Conservation (phyloP, 2,797 vertebrate genomes). For the Pantherophis alleghaniensis region DNA sequence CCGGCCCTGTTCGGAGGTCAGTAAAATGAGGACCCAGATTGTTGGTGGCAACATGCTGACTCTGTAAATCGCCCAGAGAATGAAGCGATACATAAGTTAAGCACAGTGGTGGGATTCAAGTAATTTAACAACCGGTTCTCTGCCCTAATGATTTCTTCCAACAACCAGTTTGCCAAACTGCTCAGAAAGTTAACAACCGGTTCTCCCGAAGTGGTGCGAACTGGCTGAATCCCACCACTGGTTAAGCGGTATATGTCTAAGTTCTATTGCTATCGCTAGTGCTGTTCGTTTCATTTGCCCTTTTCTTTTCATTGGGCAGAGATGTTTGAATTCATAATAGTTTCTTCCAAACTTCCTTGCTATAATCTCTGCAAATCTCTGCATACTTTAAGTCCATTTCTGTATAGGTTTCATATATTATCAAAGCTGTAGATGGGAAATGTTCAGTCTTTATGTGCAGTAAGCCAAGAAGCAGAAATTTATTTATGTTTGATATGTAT, state of each 20-base stretch:
- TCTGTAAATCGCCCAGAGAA: not conserved
- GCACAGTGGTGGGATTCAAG: too few species aligned
- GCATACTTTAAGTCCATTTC: not conserved
- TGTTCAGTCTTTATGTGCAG: not conserved
- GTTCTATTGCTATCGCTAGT: not conserved
- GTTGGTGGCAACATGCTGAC: not conserved
- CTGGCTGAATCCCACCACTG: too few species aligned
- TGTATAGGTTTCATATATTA: not conserved
- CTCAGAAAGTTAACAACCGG: too few species aligned
- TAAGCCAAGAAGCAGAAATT: not conserved
- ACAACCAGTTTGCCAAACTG: too few species aligned
- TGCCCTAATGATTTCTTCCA: too few species aligned
- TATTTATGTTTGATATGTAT: not conserved
- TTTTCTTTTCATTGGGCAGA: conserved; percentile 15
- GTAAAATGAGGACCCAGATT: not conserved
- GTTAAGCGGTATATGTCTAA: not conserved
- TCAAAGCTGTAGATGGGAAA: not conserved
- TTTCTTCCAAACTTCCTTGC: conserved; percentile 3
- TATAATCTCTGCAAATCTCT: not conserved
- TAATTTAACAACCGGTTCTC: too few species aligned
- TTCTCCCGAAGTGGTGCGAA: too few species aligned
- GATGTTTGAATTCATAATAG: not conserved
- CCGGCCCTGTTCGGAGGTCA: not conserved
- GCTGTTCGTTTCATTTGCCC: not conserved
- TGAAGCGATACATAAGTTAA: not conserved